Evolutionary conservation across 2,888 invertebrate genomes (phyloP), one percentile per base, ranked within the genome.

Genomic region (Papilio demoleus): DNA sequence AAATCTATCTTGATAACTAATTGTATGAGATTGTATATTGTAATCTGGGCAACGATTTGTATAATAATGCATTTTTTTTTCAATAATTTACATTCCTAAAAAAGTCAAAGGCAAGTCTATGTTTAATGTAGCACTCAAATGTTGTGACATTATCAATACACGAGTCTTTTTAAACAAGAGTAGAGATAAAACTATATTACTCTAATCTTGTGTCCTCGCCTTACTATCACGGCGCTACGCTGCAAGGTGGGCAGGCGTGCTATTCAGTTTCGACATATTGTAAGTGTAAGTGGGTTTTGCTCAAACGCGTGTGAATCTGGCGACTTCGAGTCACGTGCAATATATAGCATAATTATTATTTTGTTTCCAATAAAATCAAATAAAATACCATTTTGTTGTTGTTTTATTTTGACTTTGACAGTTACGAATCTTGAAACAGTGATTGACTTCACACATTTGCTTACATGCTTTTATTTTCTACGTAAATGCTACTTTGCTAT

Each of bases 271-370:
- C 70, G 70, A 65, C 68, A 74, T 79, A 76, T 78, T 75, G 78
- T 88, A 90, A 89, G 90, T 77, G 83, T 83, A 90, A 90, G 85
- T 90, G 91, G 84, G 88, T 86, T 86, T 86, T 90, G 91, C 91
- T 91, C 90, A 90, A 88, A 80, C 78, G 81, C 77, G 83, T 84
- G 81, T 83, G 80, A 70, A 72, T 76, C 71, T 78, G 73, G 73
- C 79, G 83, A 83, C 82, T 81, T 78, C 76, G 81, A 85, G 91
- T 90, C 90, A 83, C 88, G 92, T 92, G 92, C 92, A 92, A 92
- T 92, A 92, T 89, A 86, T 91, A 92, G 90, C 88, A 86, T 92
- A 90, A 91, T 90, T 90, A 91, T 92, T 92, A 90, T 91, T 92
- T 92, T 90, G 92, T 92, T 92, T 92, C 90, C 87, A 91, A 92